Evolutionary conservation across 2,113 vertebrate genomes (phyloP).

Genomic region (Dolichotis patagonum): DNA sequence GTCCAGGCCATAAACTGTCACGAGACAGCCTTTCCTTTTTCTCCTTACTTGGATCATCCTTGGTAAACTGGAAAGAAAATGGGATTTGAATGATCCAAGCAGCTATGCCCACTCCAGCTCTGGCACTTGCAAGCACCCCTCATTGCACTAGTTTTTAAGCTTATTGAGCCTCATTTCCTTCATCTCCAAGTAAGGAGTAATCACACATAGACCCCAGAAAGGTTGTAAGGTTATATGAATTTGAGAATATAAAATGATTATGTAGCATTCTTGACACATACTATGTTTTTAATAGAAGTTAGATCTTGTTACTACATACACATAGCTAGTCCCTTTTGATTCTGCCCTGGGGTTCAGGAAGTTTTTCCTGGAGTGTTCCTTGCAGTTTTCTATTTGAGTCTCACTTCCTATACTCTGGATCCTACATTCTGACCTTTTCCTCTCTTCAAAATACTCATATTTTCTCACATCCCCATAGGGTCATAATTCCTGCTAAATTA

Average conservation of each 20-base stretch:
- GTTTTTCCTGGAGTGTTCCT: not conserved
- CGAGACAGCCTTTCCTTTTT: not conserved
- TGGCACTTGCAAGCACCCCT: not conserved
- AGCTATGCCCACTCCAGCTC: not conserved
- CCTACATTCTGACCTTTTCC: not conserved
- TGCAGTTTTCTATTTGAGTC: not conserved
- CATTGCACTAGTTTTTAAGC: not conserved
- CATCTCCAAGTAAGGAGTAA: not conserved
- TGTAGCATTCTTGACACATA: not conserved
- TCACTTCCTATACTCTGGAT: not conserved
- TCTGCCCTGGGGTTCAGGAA: fast-evolving
- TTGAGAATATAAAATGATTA: not conserved
- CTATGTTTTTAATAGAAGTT: not conserved
- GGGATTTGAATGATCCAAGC: too few relatives aligned
- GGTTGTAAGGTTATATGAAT: not conserved
- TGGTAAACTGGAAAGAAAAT: not conserved
- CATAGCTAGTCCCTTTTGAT: not conserved
- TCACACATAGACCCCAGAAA: not conserved
- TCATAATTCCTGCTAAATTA: slow-evolving; percentile 3
- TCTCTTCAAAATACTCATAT: not conserved
- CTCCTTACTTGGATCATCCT: not conserved
- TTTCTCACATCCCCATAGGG: not conserved
- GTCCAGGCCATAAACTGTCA: not conserved
- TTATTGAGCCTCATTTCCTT: not conserved
- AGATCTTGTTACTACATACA: not conserved